These are phyloP conservation scores for Pycnomerus fuliginosus DNA, from an alignment of 2,888 invertebrate genomes.

Conservation along the genomic window DNA sequence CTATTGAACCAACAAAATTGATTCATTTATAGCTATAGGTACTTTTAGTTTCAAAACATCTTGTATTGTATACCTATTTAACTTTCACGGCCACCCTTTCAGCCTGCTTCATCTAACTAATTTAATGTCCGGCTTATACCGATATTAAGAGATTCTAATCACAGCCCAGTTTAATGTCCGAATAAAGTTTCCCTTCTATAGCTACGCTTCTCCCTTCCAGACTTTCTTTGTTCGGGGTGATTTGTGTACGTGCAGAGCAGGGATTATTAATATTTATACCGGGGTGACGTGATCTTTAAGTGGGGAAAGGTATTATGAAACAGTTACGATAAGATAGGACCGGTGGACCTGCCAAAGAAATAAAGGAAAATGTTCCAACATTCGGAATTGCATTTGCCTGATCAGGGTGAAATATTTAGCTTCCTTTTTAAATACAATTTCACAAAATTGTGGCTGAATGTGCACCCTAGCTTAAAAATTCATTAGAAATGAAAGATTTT, in stretches of 20 bases:
- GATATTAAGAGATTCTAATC: slow-evolving; percentile 18
- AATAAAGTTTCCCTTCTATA: slow-evolving; percentile 9
- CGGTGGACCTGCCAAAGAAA: too few relatives aligned
- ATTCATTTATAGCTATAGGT: too few relatives aligned
- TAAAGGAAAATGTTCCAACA: too few relatives aligned
- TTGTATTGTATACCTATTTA: too few relatives aligned
- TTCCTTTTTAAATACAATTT: too few relatives aligned
- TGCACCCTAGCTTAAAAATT: slow-evolving; percentile 3
- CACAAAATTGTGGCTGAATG: too few relatives aligned
- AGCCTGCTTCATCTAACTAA: slow-evolving; percentile 13
- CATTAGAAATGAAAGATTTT: not conserved
- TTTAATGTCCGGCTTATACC: slow-evolving; percentile 9
- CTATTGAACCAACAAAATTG: too few relatives aligned
- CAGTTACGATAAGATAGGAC: slow-evolving; percentile 5
- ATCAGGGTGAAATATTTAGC: not conserved
- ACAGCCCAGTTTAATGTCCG: slow-evolving; percentile 19
- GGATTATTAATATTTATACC: slow-evolving; percentile 31
- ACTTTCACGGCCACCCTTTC: too few relatives aligned
- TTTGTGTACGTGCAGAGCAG: slow-evolving; percentile 24
- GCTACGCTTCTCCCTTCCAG: slow-evolving; percentile 1
- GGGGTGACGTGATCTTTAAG: slow-evolving; percentile 23
- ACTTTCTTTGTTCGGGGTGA: slow-evolving; percentile 18
- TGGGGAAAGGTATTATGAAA: slow-evolving; percentile 17
- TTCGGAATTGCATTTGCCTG: not conserved
- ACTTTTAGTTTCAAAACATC: too few relatives aligned